Evolutionary conservation across 2,797 vertebrate species (phyloP).

Genomic region (Spondyliosoma cantharus): DNA sequence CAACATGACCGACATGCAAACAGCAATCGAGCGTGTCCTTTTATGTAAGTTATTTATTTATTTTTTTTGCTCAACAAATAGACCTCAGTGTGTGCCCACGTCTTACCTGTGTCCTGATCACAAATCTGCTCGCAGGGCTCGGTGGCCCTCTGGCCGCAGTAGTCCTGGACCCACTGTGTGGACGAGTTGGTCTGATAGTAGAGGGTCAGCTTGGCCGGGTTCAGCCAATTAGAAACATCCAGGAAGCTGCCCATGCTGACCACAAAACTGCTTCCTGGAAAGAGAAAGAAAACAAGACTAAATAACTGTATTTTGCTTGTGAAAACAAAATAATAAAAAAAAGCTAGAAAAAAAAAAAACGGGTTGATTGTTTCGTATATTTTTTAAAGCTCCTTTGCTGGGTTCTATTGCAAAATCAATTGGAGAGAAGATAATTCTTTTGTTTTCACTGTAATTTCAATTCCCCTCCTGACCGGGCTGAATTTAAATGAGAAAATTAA

Average conservation of each 20-base stretch:
- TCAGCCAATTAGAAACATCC: slow-evolving; percentile 97
- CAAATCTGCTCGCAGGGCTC: slow-evolving; percentile 98
- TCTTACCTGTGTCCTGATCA: slow-evolving; percentile 94
- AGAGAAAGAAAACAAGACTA: slow-evolving; percentile 4
- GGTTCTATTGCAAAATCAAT: slow-evolving; percentile 54
- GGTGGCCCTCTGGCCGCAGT: slow-evolving; percentile 94
- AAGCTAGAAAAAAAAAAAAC: neutral
- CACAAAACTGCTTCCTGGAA: slow-evolving; percentile 96
- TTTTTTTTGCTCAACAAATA: too few relatives aligned
- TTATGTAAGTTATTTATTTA: too few relatives aligned
- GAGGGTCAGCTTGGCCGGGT: slow-evolving; percentile 94
- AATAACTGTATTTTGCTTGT: neutral
- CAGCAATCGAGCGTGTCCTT: neutral
- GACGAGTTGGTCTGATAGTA: slow-evolving; percentile 97
- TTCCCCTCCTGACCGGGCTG: slow-evolving; percentile 61
- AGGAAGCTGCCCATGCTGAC: slow-evolving; percentile 96
- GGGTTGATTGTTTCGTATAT: slow-evolving; percentile 13
- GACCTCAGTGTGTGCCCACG: neutral
- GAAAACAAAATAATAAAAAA: neutral
- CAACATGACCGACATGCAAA: neutral
- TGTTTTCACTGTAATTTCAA: slow-evolving; percentile 71
- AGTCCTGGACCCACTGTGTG: slow-evolving; percentile 94
- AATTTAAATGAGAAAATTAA: slow-evolving; percentile 80
- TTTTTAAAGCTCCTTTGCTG: slow-evolving; percentile 16
- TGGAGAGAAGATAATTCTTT: slow-evolving; percentile 53